phyloP scores from a whole-genome alignment of 2,113 vertebrate genomes.

The Myotis davidii region DNA sequence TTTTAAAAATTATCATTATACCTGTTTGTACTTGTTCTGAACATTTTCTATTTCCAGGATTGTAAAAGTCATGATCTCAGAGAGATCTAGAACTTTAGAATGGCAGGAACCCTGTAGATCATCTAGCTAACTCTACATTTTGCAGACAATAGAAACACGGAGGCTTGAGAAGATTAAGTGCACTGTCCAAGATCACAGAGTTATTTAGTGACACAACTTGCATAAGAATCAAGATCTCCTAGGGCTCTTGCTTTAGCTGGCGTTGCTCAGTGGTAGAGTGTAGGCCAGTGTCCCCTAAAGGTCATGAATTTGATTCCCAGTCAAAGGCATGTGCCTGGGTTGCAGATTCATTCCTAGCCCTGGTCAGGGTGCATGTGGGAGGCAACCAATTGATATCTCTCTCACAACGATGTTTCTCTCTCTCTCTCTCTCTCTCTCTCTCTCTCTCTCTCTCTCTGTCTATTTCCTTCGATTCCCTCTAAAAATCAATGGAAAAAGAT shows the following conservation, averaged over 20 bases:
- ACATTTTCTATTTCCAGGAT: not conserved
- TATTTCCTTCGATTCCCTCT: too few relatives aligned
- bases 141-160: not conserved
- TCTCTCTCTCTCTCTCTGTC: too few relatives aligned
- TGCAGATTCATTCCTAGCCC: too few relatives aligned
- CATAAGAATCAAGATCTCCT: not conserved
- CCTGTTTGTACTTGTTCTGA: not conserved
- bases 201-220: not conserved
- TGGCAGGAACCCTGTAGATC: not conserved
- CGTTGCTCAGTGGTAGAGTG: too few relatives aligned
- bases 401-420: too few relatives aligned
- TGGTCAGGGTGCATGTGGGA: too few relatives aligned
- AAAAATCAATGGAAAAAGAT: too few relatives aligned
- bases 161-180: not conserved
- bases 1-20: not conserved
- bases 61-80: not conserved
- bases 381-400: too few relatives aligned
- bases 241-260: not conserved
- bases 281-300: too few relatives aligned
- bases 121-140: not conserved
- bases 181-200: not conserved
- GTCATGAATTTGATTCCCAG: too few relatives aligned
- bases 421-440: too few relatives aligned
- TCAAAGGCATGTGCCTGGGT: too few relatives aligned
- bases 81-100: not conserved